These are phyloP conservation scores for Spodoptera litura DNA, from an alignment of 1,140 invertebrate genomes.

Conservation along the genomic window DNA sequence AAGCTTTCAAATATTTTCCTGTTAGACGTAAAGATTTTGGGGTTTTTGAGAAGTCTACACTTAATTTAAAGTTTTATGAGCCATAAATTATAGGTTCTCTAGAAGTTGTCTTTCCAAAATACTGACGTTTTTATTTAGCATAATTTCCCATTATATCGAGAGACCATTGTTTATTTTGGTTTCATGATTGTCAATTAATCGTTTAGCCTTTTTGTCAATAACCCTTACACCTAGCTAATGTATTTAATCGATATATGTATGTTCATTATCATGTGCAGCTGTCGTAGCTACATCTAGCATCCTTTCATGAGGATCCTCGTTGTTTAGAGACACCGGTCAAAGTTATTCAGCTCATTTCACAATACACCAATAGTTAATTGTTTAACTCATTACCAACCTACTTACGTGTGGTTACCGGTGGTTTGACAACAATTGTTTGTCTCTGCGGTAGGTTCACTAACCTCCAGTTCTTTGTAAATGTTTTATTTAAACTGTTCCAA, in stretches of 20 bases:
- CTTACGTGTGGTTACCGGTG: constrained; percentile 31
- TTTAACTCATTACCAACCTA: constrained; percentile 50
- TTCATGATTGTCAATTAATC: too few relatives aligned
- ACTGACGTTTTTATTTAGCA: background rate
- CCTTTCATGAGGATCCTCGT: background rate
- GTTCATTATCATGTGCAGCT: background rate
- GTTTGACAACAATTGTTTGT: constrained; percentile 50
- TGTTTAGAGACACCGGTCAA: constrained; percentile 17
- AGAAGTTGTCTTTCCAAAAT: background rate
- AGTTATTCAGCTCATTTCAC: constrained; percentile 10
- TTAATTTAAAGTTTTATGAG: constrained; percentile 8
- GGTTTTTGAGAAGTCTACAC: background rate
- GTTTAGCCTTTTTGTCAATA: too few relatives aligned
- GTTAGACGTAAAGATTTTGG: background rate
- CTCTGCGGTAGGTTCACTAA: constrained; percentile 58
- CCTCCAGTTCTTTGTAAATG: constrained; percentile 45
- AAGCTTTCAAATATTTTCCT: constrained; percentile 15
- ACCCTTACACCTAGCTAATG: too few relatives aligned
- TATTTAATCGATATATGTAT: too few relatives aligned
- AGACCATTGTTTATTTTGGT: background rate
- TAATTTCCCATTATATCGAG: background rate
- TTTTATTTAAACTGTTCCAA: constrained; percentile 6
- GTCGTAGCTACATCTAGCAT: background rate
- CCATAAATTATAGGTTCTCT: background rate
- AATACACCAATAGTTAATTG: constrained; percentile 47